Percentiles rank a stretch among this genome's conserved stretches.
These are phyloP conservation scores for Calephelis perditalis DNA, from an alignment of 2,888 invertebrate genomes.

Conservation along the genomic window DNA sequence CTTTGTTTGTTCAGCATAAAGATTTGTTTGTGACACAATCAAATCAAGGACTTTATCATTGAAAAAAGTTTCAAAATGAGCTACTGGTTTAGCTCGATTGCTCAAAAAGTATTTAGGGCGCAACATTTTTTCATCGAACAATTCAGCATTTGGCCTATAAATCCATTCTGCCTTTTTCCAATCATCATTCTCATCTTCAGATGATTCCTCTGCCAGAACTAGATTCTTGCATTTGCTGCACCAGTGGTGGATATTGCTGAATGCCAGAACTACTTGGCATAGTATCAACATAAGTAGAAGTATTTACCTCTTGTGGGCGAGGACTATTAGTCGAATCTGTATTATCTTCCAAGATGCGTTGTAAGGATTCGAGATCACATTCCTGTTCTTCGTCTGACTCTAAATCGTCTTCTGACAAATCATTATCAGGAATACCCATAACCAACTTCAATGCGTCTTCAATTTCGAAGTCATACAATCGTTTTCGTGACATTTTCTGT, in stretches of 20 bases:
- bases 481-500: not conserved
- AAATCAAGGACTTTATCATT: slow-evolving; percentile 26
- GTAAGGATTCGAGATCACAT: slow-evolving; percentile 27
- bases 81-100: slow-evolving; percentile 24
- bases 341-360: slow-evolving; percentile 25
- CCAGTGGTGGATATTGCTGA: too few species aligned
- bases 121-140: slow-evolving; percentile 28
- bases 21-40: slow-evolving; percentile 28
- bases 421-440: slow-evolving; percentile 26
- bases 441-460: slow-evolving; percentile 25
- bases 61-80: slow-evolving; percentile 24
- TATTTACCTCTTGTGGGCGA: slow-evolving; percentile 24
- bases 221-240: too few species aligned
- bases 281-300: slow-evolving; percentile 24
- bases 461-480: not conserved
- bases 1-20: slow-evolving; percentile 28
- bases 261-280: slow-evolving; percentile 21
- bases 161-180: slow-evolving; percentile 29
- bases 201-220: slow-evolving; percentile 22
- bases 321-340: slow-evolving; percentile 23
- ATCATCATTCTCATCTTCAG: slow-evolving; percentile 29
- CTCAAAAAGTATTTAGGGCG: slow-evolving; percentile 25
- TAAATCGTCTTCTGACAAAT: slow-evolving; percentile 27
- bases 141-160: slow-evolving; percentile 25
- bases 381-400: slow-evolving; percentile 30